These are phyloP conservation scores for Lycocerus yunnanus DNA, from an alignment of 2,888 invertebrate genomes.

Conservation along the genomic window DNA sequence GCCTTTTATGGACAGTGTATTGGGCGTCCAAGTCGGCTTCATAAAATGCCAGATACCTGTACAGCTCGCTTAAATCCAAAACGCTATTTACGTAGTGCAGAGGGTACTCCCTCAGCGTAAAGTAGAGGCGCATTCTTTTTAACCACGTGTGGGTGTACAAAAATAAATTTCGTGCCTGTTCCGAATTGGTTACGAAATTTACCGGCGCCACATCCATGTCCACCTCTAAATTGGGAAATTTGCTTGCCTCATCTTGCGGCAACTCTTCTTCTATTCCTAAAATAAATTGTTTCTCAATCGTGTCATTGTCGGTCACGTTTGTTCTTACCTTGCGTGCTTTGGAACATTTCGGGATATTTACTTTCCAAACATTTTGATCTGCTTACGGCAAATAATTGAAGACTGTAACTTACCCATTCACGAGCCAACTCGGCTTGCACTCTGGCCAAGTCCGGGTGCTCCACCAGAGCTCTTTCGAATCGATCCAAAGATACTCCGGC, in stretches of 20 bases:
- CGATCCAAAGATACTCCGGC: constrained; percentile 62
- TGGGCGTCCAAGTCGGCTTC: constrained; percentile 67
- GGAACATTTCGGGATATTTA: constrained; percentile 11
- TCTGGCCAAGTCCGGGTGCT: constrained; percentile 41
- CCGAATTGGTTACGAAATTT: constrained; percentile 50
- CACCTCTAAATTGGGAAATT: constrained; percentile 40
- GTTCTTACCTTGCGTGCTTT: not conserved
- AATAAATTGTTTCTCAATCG: not conserved
- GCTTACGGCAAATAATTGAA: constrained; percentile 62
- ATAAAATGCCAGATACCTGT: constrained; percentile 71
- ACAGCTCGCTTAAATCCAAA: constrained; percentile 66
- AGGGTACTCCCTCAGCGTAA: constrained; percentile 63
- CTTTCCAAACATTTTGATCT: constrained; percentile 33
- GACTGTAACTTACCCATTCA: constrained; percentile 66
- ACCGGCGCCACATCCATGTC: constrained; percentile 41
- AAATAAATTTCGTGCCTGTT: constrained; percentile 61
- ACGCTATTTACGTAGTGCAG: constrained; percentile 64
- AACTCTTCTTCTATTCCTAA: not conserved
- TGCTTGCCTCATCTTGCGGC: not conserved
- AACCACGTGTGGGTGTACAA: constrained; percentile 64
- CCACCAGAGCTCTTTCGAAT: constrained; percentile 57
- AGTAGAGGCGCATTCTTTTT: constrained; percentile 62
- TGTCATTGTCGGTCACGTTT: not conserved
- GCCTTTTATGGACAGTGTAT: constrained; percentile 64
- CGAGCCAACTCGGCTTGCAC: constrained; percentile 57